A percentile compares a stretch with the other conserved stretches of the same genome.
These are phyloP conservation scores for Typhlichthys subterraneus DNA, from an alignment of 2,797 vertebrate genomes.

Conservation along the genomic window DNA sequence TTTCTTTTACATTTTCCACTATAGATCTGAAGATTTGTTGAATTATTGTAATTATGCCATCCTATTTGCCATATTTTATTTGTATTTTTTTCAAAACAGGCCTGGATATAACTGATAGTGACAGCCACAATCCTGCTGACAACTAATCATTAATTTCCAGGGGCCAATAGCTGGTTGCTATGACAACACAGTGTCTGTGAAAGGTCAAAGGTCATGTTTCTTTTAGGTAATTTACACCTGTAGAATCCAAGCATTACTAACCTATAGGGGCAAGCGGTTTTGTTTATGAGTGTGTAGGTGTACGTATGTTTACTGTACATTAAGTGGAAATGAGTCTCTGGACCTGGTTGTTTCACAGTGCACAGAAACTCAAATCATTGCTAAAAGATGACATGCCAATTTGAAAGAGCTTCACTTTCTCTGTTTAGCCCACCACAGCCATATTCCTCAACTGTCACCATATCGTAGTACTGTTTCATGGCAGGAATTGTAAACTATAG, in stretches of 20 bases:
- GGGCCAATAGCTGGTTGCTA: conserved; percentile 7
- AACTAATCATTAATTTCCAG: conserved; percentile 30
- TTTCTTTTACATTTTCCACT: background rate
- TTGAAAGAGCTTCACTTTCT: too few relatives aligned
- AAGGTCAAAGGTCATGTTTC: conserved; percentile 7
- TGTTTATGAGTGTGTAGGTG: background rate
- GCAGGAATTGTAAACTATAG: too few relatives aligned
- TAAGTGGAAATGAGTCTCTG: conserved; percentile 36
- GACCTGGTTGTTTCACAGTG: conserved; percentile 7
- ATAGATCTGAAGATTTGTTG: too few relatives aligned
- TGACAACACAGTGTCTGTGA: conserved; percentile 5
- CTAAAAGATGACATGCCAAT: background rate
- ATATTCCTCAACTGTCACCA: background rate
- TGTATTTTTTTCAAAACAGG: too few relatives aligned
- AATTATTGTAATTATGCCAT: too few relatives aligned
- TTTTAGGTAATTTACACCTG: background rate
- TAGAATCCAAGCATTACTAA: background rate
- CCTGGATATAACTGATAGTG: too few relatives aligned
- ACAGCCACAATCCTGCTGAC: background rate
- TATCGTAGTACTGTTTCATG: background rate
- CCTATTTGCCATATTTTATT: too few relatives aligned
- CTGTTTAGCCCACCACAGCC: too few relatives aligned
- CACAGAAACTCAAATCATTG: conserved; percentile 24
- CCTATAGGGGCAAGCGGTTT: background rate
- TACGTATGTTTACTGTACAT: conserved; percentile 2